Base-by-base conservation (phyloP, 2,888 invertebrate species). In the Drosophila hamatofila region DNA sequence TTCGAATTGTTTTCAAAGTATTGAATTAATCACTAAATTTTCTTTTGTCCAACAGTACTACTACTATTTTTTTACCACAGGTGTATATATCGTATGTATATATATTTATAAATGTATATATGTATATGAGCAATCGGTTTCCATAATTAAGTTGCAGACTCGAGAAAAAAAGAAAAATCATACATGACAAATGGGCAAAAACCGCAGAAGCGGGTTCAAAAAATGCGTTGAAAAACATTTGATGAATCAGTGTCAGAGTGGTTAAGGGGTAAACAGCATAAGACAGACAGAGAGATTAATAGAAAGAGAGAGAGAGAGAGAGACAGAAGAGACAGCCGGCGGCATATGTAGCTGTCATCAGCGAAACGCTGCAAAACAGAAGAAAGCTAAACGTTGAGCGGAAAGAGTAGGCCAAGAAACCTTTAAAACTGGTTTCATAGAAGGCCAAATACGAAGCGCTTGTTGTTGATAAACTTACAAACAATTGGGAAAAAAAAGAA, bases 321-420 rank as follows among this genome's bases (percentile, higher is more conserved):
- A 21, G 21, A 23, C 41, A 21, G 4, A 35, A 33, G 23, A 30
- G n/a, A 41, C 54, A n/a, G 62, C 44, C 65, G 70, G 80, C 83
- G 88, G 83, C 75, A 57, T 85, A n/a, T n/a, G n/a, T n/a, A 75
- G 80, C 85, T 88, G 88, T 85, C 83, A 83, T 88, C 83, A 78
- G 86, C 83, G 86, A 83, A 85, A 66, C 67, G 70, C 78, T 65
- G 77, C 83, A 75, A 83, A 83, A 72, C 86, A 80, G 72, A 84
- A 88, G 83, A 84, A 84, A 84, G 83, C 83, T 84, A 83, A 84
- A 88, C 74, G 72, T 55, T 63, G 73, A 72, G 81, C 66, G 70
- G 72, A 72, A 76, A 88, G 76, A 73, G 77, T 70, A 73, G 73
- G 73, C 78, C 66, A 76, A 81, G 82, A 83, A 85, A 84, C 72